phyloP scores from a whole-genome alignment of 1,140 invertebrate species.

The Apocrypta bakeri region DNA sequence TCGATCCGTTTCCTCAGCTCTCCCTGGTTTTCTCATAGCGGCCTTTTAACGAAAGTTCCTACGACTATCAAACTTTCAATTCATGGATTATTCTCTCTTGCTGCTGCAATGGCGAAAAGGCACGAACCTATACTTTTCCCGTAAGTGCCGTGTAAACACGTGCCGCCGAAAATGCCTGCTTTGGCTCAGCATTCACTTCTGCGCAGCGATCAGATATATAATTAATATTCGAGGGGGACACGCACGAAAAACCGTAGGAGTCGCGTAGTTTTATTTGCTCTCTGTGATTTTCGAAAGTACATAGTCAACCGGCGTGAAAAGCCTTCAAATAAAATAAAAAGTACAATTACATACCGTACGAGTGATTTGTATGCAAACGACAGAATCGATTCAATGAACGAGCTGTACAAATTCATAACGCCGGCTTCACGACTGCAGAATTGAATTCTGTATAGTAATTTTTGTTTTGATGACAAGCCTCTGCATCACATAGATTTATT shows the following conservation, averaged over 20 bases:
- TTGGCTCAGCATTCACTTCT: neutral
- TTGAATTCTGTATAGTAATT: neutral
- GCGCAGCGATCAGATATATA: neutral
- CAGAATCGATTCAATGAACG: neutral
- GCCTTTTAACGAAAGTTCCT: constrained; percentile 58
- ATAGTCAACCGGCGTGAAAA: no score
- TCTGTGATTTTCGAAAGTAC: neutral
- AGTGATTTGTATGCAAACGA: constrained; percentile 9
- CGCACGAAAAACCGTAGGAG: neutral
- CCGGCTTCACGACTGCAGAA: neutral
- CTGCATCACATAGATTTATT: neutral
- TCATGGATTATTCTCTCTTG: constrained; percentile 20
- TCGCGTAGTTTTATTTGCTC: neutral
- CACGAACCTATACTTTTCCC: neutral
- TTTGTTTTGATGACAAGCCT: constrained; percentile 12
- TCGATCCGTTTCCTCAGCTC: constrained; percentile 38
- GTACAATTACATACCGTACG: neutral
- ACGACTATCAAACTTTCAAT: constrained; percentile 38
- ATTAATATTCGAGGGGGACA: neutral
- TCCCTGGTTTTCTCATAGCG: constrained; percentile 55
- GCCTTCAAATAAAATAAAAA: neutral
- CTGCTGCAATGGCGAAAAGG: constrained; percentile 23
- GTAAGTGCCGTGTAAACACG: no score
- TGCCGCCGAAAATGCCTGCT: constrained; percentile 7
- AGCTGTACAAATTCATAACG: neutral